Base-by-base conservation (phyloP, 2,888 invertebrate genomes). In the Pristionchus exspectatus region DNA sequence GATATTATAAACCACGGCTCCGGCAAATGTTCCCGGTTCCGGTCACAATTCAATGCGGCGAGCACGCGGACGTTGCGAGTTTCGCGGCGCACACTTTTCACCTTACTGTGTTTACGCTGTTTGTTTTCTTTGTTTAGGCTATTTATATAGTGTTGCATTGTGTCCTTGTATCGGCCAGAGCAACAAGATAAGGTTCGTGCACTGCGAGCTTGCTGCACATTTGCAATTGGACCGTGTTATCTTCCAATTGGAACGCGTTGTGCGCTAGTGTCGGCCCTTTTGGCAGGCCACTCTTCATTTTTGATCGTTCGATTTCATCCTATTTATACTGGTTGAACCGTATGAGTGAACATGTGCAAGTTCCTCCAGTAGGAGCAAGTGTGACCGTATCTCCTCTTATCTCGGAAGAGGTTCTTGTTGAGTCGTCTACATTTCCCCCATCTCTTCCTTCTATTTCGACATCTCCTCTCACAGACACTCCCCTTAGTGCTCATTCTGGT, bases 381-480 rank as follows among this genome's bases (percentile, higher is more conserved):
- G 30, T 38, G 33, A 44, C 56, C 30, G 56, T 33, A 18, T 50
- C 84, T 18, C 33, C 59, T 85, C 59, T 54, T 12, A 38, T 74
- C 30, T 33, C 30, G 5, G 86, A 66, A 38, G 27, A 72, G 5
- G 74, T 88, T 56, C n/a, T 88, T 50, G 56, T 74, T 30, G 74
- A 88, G 56, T 88, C 87, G 38, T 38, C 21, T 30, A 54, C 72
- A 0, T 72, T 63, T 24, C 14, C 74, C 27, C 87, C 63, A 16
- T 56, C 87, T 33, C 87, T 56, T 88, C 72, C 87, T 56, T 33
- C 56, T 21, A 72, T 88, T 56, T 87, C 87, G n/a, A 88, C 87
- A n/a, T 54, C 74, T 74, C 56, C 72, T 30, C 21, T 74, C 18
- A 72, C 87, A 7, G 74, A 88, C n/a, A 72, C 87, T 33, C 87